Conservation (phyloP, 2,113 vertebrate genomes). For the Litocranius walleri region DNA sequence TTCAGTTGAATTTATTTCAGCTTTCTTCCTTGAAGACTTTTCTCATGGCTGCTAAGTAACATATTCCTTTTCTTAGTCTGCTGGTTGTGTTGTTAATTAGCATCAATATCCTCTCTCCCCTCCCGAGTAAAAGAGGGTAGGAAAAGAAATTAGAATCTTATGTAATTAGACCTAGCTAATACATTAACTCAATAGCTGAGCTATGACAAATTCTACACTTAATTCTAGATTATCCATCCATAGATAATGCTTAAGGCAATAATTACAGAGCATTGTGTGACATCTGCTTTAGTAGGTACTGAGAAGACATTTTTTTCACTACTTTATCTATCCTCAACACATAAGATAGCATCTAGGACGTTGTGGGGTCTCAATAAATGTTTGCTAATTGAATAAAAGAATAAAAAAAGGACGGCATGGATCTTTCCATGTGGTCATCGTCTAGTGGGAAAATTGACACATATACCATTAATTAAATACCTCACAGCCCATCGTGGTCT, state of each 20-base stretch:
- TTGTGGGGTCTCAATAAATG: not conserved
- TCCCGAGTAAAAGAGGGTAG: not conserved
- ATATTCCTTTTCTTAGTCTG: not conserved
- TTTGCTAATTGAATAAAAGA: not conserved
- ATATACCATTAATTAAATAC: not conserved
- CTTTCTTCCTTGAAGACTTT: slow-evolving; percentile 7
- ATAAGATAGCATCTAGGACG: not conserved
- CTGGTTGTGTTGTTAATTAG: slow-evolving; percentile 23
- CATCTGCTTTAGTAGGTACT: not conserved
- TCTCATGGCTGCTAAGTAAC: not conserved
- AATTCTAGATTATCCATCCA: slow-evolving; percentile 36
- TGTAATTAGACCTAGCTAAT: slow-evolving; percentile 34
- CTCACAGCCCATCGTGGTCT: not conserved
- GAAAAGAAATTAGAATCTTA: slow-evolving; percentile 20
- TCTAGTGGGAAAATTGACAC: not conserved
- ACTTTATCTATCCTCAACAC: not conserved
- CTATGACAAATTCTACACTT: slow-evolving; percentile 1
- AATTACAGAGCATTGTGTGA: not conserved
- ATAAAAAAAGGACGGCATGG: not conserved
- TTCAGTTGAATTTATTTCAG: slow-evolving; percentile 24
- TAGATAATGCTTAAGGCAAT: not conserved
- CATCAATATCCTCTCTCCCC: not conserved
- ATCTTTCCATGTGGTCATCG: not conserved
- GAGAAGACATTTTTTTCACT: not conserved
- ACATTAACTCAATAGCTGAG: slow-evolving; percentile 13